Conservation (phyloP, 2,888 invertebrate species). For the Pandemis heparana region DNA sequence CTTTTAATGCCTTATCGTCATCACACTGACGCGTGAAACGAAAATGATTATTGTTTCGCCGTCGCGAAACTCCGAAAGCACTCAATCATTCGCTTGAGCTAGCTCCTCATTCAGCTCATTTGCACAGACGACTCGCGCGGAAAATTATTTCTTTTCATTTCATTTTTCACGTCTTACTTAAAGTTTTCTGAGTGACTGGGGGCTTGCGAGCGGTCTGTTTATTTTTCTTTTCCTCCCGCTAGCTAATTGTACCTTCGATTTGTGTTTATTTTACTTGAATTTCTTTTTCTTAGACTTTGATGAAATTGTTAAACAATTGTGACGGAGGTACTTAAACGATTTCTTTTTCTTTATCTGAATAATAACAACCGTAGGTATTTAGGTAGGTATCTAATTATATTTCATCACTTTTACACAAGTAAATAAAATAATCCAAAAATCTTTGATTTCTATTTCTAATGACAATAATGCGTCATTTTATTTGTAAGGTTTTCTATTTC, state of each 20-base stretch:
- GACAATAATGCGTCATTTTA: too few relatives aligned
- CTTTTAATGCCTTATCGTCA: conserved; percentile 1
- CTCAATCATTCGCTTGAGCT: conserved; percentile 84
- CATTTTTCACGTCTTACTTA: conserved; percentile 84
- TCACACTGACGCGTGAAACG: conserved; percentile 49
- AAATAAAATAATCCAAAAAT: too few relatives aligned
- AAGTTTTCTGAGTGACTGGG: conserved; percentile 71
- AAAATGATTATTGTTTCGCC: conserved; percentile 74
- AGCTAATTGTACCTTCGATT: conserved; percentile 52
- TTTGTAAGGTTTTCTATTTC: too few relatives aligned
- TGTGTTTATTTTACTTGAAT: conserved; percentile 51
- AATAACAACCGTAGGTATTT: neutral
- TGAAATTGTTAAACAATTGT: neutral
- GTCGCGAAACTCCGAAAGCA: conserved; percentile 52
- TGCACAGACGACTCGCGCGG: conserved; percentile 84
- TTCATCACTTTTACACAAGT: too few relatives aligned
- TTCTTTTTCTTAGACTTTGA: conserved; percentile 10
- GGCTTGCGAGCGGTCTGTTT: conserved; percentile 70
- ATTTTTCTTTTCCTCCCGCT: conserved; percentile 61
- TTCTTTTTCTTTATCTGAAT: neutral
- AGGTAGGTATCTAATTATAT: too few relatives aligned
- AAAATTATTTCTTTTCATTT: conserved; percentile 86
- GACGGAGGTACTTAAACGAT: neutral
- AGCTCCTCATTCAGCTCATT: conserved; percentile 83
- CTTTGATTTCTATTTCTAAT: too few relatives aligned